Base-by-base conservation (phyloP, 2,888 invertebrate genomes). In the Drosophila sordidapex region DNA sequence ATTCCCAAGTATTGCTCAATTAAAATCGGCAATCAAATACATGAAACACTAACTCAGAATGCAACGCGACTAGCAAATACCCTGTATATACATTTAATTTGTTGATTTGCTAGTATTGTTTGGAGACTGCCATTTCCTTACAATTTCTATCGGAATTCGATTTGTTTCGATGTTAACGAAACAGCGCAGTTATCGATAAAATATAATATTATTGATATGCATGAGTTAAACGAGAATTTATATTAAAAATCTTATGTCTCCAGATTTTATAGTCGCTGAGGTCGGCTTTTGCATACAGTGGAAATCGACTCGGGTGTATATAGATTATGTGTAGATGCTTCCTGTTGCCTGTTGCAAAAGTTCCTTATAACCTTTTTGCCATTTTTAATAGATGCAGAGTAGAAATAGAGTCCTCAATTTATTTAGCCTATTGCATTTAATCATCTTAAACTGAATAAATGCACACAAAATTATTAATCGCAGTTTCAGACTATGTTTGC, bases 401-500 rank as follows among this genome's bases (percentile, higher is more conserved):
- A 46, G 2, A 46, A 25, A 25, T 21, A 21, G 13, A 8, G 13
- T 1, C 2, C 13, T 46, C 13, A 46, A 46, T 7, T 21, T 21
- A 46, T 13, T 4, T 7, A 13, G 4, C 1, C 21, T 15, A 21
- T 21, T 21, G 13, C 46, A 21, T 15, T 31, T 0, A 27, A 43
- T 60, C 21, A 18, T 36, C 7, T 36, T n/a, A 29, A 8, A 1
- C 43, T 29, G 40, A 27, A 53, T 31, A 5, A 31, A 53, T 54
- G 36, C 27, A 27, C 38, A 38, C 6, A n/a, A 54, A 27, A 27
- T 21, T 49, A 52, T 29, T 54, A 33, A 27, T n/a, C 25, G 18
- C 27, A 36, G 11, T 27, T 40, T 49, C 4, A 27, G 36, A 21
- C 8, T 36, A 68, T 62, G 8, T 62, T 63, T 27, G 18, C n/a